These are phyloP conservation scores for Protonemura montana DNA, from an alignment of 2,888 invertebrate species.

Conservation along the genomic window DNA sequence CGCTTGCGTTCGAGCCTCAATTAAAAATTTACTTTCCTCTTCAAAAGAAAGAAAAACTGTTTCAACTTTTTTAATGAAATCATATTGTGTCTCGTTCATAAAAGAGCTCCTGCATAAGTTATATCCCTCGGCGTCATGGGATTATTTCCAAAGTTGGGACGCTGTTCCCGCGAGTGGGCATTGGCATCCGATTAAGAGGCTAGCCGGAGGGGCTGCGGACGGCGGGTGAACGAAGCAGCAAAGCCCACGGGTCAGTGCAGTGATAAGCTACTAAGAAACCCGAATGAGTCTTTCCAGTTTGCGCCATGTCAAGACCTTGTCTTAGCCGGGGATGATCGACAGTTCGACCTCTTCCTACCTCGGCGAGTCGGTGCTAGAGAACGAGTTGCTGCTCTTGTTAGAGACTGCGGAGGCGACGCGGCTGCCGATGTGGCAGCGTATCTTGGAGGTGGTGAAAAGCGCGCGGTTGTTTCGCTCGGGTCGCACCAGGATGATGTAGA, in stretches of 20 bases:
- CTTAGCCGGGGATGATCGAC: too few species aligned
- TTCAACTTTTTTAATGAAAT: background rate
- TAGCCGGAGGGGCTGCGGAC: too few species aligned
- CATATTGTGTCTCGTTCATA: background rate
- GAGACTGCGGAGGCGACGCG: slow-evolving; percentile 60
- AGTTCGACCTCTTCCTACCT: slow-evolving; percentile 41
- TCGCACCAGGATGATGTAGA: slow-evolving; percentile 76
- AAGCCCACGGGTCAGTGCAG: too few species aligned
- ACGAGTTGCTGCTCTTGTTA: slow-evolving; percentile 56
- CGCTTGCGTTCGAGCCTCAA: background rate
- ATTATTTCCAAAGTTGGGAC: background rate
- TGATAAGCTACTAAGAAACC: too few species aligned
- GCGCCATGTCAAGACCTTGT: too few species aligned
- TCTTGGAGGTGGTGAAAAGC: slow-evolving; percentile 76
- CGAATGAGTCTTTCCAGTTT: too few species aligned
- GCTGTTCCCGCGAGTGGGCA: background rate
- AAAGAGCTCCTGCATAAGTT: background rate
- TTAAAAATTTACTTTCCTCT: background rate
- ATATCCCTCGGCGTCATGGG: background rate
- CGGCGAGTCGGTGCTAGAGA: slow-evolving; percentile 48
- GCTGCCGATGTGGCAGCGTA: slow-evolving; percentile 73
- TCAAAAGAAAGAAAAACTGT: background rate
- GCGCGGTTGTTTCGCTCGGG: slow-evolving; percentile 80
- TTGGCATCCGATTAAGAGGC: background rate
- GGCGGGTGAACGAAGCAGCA: too few species aligned